phyloP scores from a whole-genome alignment of 1,140 invertebrate species.

The Diachasmimorpha longicaudata region DNA sequence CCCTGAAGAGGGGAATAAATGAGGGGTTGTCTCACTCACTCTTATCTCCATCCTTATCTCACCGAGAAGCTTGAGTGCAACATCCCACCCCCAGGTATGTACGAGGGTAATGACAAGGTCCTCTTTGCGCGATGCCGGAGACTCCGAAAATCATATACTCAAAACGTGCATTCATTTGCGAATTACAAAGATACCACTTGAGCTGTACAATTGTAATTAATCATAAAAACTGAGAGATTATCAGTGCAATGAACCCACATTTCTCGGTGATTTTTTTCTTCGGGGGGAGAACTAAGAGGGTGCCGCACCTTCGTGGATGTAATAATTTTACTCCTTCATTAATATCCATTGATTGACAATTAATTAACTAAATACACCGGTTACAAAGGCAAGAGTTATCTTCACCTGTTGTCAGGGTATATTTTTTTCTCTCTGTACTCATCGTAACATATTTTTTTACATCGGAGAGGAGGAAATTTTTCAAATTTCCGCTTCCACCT shows the following conservation, averaged over 20 bases:
- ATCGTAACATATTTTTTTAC: background rate
- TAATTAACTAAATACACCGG: too few relatives aligned
- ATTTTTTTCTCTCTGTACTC: too few relatives aligned
- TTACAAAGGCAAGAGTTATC: too few relatives aligned
- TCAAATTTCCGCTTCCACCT: constrained; percentile 29
- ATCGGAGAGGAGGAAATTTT: constrained; percentile 29
- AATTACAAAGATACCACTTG: background rate
- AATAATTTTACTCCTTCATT: too few relatives aligned
- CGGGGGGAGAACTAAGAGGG: background rate
- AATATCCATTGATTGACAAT: too few relatives aligned
- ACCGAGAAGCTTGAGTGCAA: constrained; percentile 11
- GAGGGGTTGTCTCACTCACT: constrained; percentile 37
- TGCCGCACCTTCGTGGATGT: too few relatives aligned
- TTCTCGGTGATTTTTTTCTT: background rate
- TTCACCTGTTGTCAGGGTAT: too few relatives aligned
- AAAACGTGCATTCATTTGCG: constrained; percentile 3
- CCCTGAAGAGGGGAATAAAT: constrained; percentile 41
- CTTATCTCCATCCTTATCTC: constrained; percentile 5
- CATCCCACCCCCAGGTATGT: background rate
- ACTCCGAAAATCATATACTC: constrained; percentile 39
- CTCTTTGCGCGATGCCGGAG: constrained; percentile 19
- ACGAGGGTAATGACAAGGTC: constrained; percentile 37
- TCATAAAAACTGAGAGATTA: background rate
- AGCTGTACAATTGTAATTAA: background rate
- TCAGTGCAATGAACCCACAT: background rate